phyloP scores from a whole-genome alignment of 2,888 invertebrate genomes.

The Cephus sareptanus region DNA sequence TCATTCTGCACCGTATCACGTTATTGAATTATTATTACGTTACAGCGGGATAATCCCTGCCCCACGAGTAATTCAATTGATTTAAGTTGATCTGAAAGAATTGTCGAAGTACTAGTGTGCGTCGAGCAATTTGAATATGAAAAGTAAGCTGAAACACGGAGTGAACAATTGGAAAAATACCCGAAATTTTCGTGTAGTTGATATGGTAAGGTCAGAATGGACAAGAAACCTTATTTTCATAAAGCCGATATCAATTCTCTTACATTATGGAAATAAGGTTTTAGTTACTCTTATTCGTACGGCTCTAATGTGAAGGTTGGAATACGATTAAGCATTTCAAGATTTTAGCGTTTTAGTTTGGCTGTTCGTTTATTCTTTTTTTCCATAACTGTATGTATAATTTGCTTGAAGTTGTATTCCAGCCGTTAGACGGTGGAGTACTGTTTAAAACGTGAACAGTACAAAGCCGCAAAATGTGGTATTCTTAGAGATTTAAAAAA shows the following conservation, averaged over 20 bases:
- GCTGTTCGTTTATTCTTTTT: slow-evolving; percentile 9
- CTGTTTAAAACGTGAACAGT: slow-evolving; percentile 15
- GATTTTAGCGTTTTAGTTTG: background rate
- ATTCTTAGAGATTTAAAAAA: slow-evolving; percentile 33
- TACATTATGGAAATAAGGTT: slow-evolving; percentile 51
- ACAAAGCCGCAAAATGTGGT: slow-evolving; percentile 35
- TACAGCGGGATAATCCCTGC: background rate
- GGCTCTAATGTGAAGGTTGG: slow-evolving; percentile 60
- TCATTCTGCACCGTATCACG: slow-evolving; percentile 32
- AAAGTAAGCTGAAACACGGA: background rate
- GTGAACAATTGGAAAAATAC: background rate
- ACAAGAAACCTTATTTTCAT: slow-evolving; percentile 53
- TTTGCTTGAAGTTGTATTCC: slow-evolving; percentile 52
- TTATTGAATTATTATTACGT: slow-evolving; percentile 8
- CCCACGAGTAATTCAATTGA: background rate
- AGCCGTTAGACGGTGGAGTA: slow-evolving; percentile 38
- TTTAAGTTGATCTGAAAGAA: background rate
- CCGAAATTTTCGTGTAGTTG: background rate
- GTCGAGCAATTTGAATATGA: background rate
- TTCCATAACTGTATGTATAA: slow-evolving; percentile 4
- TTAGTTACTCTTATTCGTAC: slow-evolving; percentile 42
- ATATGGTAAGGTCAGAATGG: slow-evolving; percentile 57
- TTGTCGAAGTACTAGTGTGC: background rate
- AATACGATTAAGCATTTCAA: slow-evolving; percentile 41
- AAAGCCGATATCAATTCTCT: slow-evolving; percentile 40